Evolutionary conservation across 2,888 invertebrate genomes (phyloP).

Genomic region (Myopa testacea): DNA sequence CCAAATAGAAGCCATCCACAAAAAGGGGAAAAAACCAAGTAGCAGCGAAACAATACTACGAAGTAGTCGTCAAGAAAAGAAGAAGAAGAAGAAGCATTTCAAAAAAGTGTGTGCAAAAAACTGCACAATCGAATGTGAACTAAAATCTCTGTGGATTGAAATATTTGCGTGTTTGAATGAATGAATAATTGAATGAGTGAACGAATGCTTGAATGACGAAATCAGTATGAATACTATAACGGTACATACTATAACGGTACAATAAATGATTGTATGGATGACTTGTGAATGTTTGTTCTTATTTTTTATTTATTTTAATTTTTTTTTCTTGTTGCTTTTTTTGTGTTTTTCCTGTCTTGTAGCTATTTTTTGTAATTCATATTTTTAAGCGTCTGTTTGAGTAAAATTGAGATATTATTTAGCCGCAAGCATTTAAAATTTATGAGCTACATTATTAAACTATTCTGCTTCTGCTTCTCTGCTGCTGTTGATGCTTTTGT

Average conservation of each 20-base stretch:
- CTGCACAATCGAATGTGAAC: slow-evolving; percentile 11
- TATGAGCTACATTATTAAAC: slow-evolving; percentile 31
- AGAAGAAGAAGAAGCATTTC: too few species aligned
- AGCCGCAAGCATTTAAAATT: slow-evolving; percentile 31
- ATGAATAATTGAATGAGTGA: too few species aligned
- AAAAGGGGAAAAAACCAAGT: too few species aligned
- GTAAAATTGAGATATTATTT: background rate
- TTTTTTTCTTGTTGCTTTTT: background rate
- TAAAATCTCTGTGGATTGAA: slow-evolving; percentile 23
- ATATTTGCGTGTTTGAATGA: slow-evolving; percentile 12
- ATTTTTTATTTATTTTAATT: slow-evolving; percentile 1
- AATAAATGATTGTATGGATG: too few species aligned
- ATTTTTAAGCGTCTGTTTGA: slow-evolving; percentile 13
- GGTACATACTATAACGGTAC: too few species aligned
- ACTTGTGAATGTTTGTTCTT: background rate
- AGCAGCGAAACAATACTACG: too few species aligned
- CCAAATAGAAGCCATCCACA: too few species aligned
- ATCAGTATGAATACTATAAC: too few species aligned
- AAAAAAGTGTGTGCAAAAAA: background rate
- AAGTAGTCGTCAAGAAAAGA: too few species aligned
- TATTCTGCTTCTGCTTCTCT: slow-evolving; percentile 33
- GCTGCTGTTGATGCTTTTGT: slow-evolving; percentile 9
- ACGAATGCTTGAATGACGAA: background rate
- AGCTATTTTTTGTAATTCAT: too few species aligned
- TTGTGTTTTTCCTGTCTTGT: background rate